These are phyloP conservation scores for Drosophila quasianomalipes DNA, from an alignment of 2,888 invertebrate species.

Conservation along the genomic window DNA sequence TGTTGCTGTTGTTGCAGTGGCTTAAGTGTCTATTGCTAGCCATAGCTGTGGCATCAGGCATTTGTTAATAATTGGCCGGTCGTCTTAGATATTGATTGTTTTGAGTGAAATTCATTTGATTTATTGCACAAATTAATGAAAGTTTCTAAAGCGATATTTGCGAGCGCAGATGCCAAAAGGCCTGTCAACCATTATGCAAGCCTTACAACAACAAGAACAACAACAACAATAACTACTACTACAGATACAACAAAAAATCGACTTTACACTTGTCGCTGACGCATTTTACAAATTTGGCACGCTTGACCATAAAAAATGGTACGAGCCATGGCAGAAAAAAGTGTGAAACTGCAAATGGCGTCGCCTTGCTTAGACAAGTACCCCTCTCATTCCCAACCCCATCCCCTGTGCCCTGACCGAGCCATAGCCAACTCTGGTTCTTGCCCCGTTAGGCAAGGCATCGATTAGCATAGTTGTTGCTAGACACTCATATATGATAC, in stretches of 20 bases:
- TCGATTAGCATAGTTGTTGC: constrained; percentile 77
- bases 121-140: constrained; percentile 78
- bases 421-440: constrained; percentile 54
- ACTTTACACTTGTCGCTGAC: constrained; percentile 77
- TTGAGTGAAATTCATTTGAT: constrained; percentile 79
- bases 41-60: constrained; percentile 34
- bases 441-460: constrained; percentile 69
- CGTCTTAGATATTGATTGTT: constrained; percentile 71
- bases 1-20: constrained; percentile 32
- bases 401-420: neutral
- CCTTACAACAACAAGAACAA: constrained; percentile 47
- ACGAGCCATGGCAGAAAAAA: constrained; percentile 66
- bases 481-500: constrained; percentile 33
- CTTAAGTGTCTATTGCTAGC: constrained; percentile 26
- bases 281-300: constrained; percentile 81
- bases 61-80: constrained; percentile 72
- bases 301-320: constrained; percentile 79
- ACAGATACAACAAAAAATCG: constrained; percentile 24
- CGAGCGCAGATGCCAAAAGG: constrained; percentile 21
- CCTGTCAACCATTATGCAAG: constrained; percentile 61
- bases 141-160: constrained; percentile 50
- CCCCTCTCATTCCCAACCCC: neutral
- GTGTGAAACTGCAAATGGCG: constrained; percentile 80
- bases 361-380: constrained; percentile 73
- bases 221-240: constrained; percentile 29